Evolutionary conservation across 1,140 invertebrate species (phyloP), one percentile per base, ranked within the genome.

Genomic region (Eriocheir sinensis): DNA sequence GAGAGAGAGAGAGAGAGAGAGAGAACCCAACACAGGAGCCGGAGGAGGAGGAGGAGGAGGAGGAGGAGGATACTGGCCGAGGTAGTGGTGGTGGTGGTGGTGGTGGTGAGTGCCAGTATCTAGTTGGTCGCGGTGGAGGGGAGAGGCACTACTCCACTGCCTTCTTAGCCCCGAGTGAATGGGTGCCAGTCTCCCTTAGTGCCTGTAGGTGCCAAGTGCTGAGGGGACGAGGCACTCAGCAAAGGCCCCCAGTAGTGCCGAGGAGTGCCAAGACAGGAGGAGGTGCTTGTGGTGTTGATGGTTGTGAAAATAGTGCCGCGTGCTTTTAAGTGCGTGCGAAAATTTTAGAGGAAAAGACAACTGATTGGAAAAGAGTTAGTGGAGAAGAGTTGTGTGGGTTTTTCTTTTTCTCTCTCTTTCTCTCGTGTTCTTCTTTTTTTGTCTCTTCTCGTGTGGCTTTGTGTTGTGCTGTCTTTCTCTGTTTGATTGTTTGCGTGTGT

Each of bases 351-450:
- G n/a, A n/a, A n/a, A n/a, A n/a, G n/a, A n/a, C n/a, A n/a, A n/a
- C n/a, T n/a, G n/a, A n/a, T n/a, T n/a, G n/a, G n/a, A n/a, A n/a
- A n/a, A n/a, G n/a, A n/a, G n/a, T n/a, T n/a, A n/a, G n/a, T n/a
- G n/a, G n/a, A n/a, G n/a, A n/a, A n/a, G n/a, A n/a, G n/a, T n/a
- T n/a, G n/a, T n/a, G n/a, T n/a, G n/a, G n/a, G n/a, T n/a, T n/a
- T 72, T n/a, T 72, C 60, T 72, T n/a, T 72, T n/a, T 72, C 60
- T 72, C 60, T 72, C 60, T 72, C 60, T 72, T n/a, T 72, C 60
- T 72, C 60, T 72, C 60, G n/a, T n/a, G n/a, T n/a, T n/a, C n/a
- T n/a, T n/a, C n/a, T n/a, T n/a, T n/a, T n/a, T n/a, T n/a, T n/a
- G n/a, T n/a, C n/a, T n/a, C n/a, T n/a, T n/a, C n/a, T n/a, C n/a